Conservation (phyloP, 1,140 invertebrate genomes). For the Drosophila carrolli region DNA sequence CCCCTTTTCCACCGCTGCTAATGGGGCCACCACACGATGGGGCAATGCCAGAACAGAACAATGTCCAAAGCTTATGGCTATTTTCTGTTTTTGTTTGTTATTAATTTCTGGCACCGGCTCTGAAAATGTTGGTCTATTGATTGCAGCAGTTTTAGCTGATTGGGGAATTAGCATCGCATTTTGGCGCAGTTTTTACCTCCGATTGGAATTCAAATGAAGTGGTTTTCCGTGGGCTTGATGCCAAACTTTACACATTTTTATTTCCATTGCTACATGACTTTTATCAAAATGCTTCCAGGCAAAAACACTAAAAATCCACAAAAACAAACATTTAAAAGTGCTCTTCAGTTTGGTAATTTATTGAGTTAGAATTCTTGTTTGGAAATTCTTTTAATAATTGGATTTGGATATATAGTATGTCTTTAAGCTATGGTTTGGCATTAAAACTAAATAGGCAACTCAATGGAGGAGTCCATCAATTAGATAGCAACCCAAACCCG, state of each 20-base stretch:
- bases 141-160: constrained; percentile 8
- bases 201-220: neutral
- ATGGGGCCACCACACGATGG: constrained; percentile 66
- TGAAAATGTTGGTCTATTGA: constrained; percentile 20
- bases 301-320: too few species aligned
- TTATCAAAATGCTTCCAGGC: too few species aligned
- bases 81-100: constrained; percentile 62
- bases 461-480: constrained; percentile 1
- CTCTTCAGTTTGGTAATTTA: constrained; percentile 28
- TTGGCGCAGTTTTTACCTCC: constrained; percentile 13
- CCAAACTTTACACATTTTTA: too few species aligned
- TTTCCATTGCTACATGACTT: neutral
- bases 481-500: constrained; percentile 21
- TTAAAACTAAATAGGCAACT: constrained; percentile 47
- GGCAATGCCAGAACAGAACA: constrained; percentile 49
- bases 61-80: constrained; percentile 60
- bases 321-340: neutral
- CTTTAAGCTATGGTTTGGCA: constrained; percentile 46
- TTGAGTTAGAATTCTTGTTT: constrained; percentile 11
- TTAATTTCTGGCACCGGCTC: constrained; percentile 50
- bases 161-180: constrained; percentile 10
- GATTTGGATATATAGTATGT: constrained; percentile 7
- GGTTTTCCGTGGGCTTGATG: neutral
- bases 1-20: constrained; percentile 18
- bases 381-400: neutral